Base-by-base conservation (phyloP, 2,113 vertebrate genomes). In the Seriola aureovittata region DNA sequence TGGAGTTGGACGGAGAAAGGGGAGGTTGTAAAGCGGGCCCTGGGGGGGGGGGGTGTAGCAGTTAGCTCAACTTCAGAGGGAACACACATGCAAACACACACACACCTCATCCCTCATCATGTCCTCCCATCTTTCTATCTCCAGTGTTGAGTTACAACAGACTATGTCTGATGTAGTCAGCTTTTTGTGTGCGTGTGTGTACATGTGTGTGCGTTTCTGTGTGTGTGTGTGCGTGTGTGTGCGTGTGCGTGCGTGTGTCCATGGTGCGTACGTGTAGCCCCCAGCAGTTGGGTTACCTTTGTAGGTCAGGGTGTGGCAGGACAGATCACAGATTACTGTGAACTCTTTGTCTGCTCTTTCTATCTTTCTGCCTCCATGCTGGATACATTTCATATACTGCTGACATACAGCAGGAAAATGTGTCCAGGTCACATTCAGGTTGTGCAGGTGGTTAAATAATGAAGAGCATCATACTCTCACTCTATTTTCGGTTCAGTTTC, bases 291-390 rank as follows among this genome's bases (percentile, higher is more conserved):
- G 89, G 88, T 91, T 93, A 85, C 88, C 90, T 93, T 93, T 92
- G 89, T 93, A 82, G 88, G 90, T 91, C 82, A 84, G 90, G 93
- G 93, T 86, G 92, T 89, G 93, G 86, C 74, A 25, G 81, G 42
- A 75, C 69, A 84, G 88, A 93, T 92, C 86, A 89, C 67, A 91
- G 87, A 89, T 85, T 75, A 82, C 90, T 91, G 83, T 82, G 78
- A 85, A 64, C 80, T 85, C 86, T 93, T 93, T 92, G 88, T 93
- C 84, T 90, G 3, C 59, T 63, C 68, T 65, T 79, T 89, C 86
- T 32, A 80, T 89, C 75, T 73, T n/a, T 83, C 73, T 23, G 58
- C 52, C 70, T 82, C 59, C 5, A 0, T 10, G 12, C 62, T 48
- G 82, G 91, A 89, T 92, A 55, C 65, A 83, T 92, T 92, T 92